Evolutionary conservation across 2,888 invertebrate species (phyloP), one percentile per base, ranked within the genome.

Genomic region (Tuta absoluta): DNA sequence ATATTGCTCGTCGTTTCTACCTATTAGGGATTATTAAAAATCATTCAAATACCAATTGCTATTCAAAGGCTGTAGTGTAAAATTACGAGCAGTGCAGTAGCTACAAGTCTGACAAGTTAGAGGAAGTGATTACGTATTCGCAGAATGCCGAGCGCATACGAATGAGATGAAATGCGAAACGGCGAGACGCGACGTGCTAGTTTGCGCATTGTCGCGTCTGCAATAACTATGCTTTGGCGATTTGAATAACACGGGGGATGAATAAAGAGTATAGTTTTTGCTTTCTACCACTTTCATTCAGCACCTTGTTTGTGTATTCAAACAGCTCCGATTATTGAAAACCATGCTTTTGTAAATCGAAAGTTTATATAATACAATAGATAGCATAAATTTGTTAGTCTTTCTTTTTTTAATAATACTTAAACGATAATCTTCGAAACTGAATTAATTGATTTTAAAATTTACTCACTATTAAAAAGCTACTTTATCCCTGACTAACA

Each of bases 71-170:
- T n/a, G 56, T 24, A 7, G 56, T n/a, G 14, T 33, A 17, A 56
- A 24, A 56, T 56, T 33, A 33, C 33, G 56, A 33, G 14, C 33
- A 14, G 3, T 17, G 28, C 56, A 56, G 56, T 33, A 19, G 33
- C 33, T 33, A 19, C 33, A 56, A 24, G n/a, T 56, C 33, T n/a
- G 33, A 33, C 23, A 21, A 51, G 51, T 2, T 10, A 11, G 19
- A 33, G 56, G 56, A 56, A 56, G 56, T n/a, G 33, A 33, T 33
- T 56, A 56, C 56, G 56, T 33, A 17, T 24, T 56, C 28, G 28
- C n/a, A n/a, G 56, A 17, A 33, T 19, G 56, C 33, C 56, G 12
- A 28, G 56, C 17, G 56, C 56, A 56, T 56, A 56, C 56, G 56
- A 56, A 56, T 56, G 10, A 56, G 28, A 17, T 33, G 56, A 33